Percentiles rank a stretch among this genome's conserved stretches.
These are phyloP conservation scores for Siderastrea siderea DNA, from an alignment of 92 coral and sea anemone genomes.

Conservation along the genomic window DNA sequence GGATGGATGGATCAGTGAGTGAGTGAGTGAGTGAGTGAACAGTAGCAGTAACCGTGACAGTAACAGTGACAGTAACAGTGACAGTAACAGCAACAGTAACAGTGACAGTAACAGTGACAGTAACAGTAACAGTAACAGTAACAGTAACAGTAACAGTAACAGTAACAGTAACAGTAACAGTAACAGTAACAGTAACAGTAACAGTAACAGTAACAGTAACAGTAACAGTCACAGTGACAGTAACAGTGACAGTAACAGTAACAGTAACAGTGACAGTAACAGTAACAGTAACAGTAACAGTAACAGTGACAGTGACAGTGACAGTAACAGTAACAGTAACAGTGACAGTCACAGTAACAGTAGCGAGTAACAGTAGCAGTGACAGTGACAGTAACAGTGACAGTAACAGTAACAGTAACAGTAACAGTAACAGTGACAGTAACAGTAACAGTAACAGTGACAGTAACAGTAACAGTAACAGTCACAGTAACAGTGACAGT, in stretches of 20 bases:
- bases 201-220: not conserved
- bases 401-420: not conserved
- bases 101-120: no score
- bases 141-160: no score
- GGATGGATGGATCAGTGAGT: no score
- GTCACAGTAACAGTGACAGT: not conserved
- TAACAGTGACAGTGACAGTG: not conserved
- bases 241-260: not conserved
- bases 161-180: no score
- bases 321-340: not conserved
- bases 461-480: conserved; percentile 1
- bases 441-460: conserved; percentile 1
- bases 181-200: no score
- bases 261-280: not conserved
- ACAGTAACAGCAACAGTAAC: not conserved
- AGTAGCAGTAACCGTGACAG: not conserved
- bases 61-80: not conserved
- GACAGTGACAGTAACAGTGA: not conserved
- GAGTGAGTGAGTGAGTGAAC: no score
- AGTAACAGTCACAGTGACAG: not conserved
- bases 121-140: no score
- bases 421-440: not conserved
- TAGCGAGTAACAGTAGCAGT: conserved; percentile 3
- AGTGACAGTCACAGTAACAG: not conserved
- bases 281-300: not conserved